Percentiles rank a stretch among this genome's conserved stretches.
Conservation (phyloP, 1,140 invertebrate species). For the Pararge aegeria region DNA sequence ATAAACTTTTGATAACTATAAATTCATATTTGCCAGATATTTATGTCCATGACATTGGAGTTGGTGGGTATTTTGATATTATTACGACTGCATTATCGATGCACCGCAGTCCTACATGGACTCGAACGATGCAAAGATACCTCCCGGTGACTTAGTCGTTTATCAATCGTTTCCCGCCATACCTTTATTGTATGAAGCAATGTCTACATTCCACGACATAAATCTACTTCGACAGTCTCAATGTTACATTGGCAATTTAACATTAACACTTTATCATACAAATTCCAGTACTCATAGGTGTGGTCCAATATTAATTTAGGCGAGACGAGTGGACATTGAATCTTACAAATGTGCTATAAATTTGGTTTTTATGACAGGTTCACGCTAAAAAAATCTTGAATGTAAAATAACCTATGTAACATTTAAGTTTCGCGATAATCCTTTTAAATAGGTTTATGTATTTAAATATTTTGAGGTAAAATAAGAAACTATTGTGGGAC, state of each 20-base stretch:
- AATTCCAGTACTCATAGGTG: constrained; percentile 20
- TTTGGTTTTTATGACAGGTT: background rate
- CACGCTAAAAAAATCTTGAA: background rate
- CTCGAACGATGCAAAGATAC: too few species aligned
- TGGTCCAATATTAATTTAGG: constrained; percentile 17
- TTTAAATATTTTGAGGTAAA: background rate
- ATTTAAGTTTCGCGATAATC: background rate
- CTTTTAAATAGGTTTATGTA: background rate
- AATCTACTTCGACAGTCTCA: constrained; percentile 2
- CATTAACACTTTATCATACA: constrained; percentile 10
- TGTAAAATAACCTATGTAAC: background rate
- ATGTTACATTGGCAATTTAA: constrained; percentile 23
- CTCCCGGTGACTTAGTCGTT: too few species aligned
- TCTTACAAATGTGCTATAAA: constrained; percentile 8
- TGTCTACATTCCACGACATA: background rate
- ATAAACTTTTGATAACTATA: too few species aligned
- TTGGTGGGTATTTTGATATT: too few species aligned
- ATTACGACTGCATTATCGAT: too few species aligned
- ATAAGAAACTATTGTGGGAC: background rate
- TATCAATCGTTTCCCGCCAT: too few species aligned
- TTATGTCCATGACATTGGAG: too few species aligned
- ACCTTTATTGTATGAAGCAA: too few species aligned
- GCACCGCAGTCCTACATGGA: too few species aligned
- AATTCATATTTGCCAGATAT: too few species aligned
- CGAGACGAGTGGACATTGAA: constrained; percentile 11